These are phyloP conservation scores for Tetragonisca angustula DNA, from an alignment of 2,888 invertebrate species.

Conservation along the genomic window DNA sequence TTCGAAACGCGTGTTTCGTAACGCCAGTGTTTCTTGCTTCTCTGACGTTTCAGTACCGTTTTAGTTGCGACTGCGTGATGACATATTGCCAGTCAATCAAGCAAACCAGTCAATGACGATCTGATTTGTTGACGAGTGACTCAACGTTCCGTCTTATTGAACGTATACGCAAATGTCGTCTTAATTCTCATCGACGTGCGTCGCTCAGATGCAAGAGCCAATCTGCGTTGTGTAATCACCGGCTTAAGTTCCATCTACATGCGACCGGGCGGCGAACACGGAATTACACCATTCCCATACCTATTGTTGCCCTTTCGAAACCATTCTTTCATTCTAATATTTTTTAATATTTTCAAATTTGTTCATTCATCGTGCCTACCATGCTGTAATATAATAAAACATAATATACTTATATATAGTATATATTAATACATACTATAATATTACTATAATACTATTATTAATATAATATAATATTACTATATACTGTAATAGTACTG, in stretches of 20 bases:
- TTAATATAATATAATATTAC: too few species aligned
- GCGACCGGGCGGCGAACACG: neutral
- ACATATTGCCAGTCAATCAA: neutral
- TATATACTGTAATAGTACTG: too few species aligned
- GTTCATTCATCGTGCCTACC: too few species aligned
- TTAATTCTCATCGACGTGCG: slow-evolving; percentile 26
- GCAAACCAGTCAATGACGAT: neutral
- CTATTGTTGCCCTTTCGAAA: too few species aligned
- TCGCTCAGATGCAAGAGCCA: slow-evolving; percentile 5
- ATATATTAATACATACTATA: too few species aligned
- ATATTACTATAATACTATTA: too few species aligned
- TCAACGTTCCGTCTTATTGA: slow-evolving; percentile 22
- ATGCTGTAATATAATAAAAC: too few species aligned
- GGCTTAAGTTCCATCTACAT: neutral
- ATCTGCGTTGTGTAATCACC: slow-evolving; percentile 38
- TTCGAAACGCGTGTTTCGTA: too few species aligned
- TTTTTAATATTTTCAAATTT: too few species aligned
- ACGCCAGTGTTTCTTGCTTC: neutral
- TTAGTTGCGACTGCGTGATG: too few species aligned
- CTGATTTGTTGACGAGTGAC: slow-evolving; percentile 26
- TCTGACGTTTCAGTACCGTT: neutral
- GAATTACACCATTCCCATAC: neutral
- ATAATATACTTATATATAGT: too few species aligned
- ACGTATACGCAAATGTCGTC: slow-evolving; percentile 18
- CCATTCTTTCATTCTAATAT: too few species aligned